Evolutionary conservation across 2,113 vertebrate genomes (phyloP), one percentile per base, ranked within the genome.

Genomic region (Psammodynastes pulverulentus): DNA sequence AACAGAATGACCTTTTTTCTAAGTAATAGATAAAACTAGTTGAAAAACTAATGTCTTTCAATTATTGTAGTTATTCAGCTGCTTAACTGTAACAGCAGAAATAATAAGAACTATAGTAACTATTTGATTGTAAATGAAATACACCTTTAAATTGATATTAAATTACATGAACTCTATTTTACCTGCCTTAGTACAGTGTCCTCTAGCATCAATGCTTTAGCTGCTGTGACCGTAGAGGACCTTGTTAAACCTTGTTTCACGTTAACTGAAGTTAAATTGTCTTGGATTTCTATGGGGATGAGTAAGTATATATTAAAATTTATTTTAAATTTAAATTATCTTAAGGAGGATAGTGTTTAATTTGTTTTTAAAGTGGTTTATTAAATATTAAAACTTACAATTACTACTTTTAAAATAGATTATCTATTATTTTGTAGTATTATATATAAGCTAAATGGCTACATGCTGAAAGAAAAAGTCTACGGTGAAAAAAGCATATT

Each of bases 141-240:
- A 58, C 9, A n/a, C 5, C 15, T 58, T 51, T 86, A 86, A 86
- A 34, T 24, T 87, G 13, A 34, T 45, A 87, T 21, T 12, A 49
- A 48, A 91, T 86, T 86, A 85, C 46, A 86, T n/a, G 51, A 93
- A 54, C 2, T 92, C 54, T 92, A 93, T 94, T 84, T 94, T 94
- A 49, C 87, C 39, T 94, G 94, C 52, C 95, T 5, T 93, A 99
- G 98, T 96, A 99, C 98, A 0, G 98, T 98, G 93, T 99, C 98
- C 54, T 99, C 98, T 94, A 98, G 98, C 95, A 98, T 99, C 94
- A 99, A 99, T 49, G 98, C 98, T 89, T 96, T 99, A 49, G 98
- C 98, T 89, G 98, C 98, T 0, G 98, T 99, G 89, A 99, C 98
- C 1, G 94, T 98, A 8, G 98, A 99, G 94, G 98, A 99, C 93